phyloP scores from a whole-genome alignment of 2,113 vertebrate genomes.

The Mormoops blainvillei region DNA sequence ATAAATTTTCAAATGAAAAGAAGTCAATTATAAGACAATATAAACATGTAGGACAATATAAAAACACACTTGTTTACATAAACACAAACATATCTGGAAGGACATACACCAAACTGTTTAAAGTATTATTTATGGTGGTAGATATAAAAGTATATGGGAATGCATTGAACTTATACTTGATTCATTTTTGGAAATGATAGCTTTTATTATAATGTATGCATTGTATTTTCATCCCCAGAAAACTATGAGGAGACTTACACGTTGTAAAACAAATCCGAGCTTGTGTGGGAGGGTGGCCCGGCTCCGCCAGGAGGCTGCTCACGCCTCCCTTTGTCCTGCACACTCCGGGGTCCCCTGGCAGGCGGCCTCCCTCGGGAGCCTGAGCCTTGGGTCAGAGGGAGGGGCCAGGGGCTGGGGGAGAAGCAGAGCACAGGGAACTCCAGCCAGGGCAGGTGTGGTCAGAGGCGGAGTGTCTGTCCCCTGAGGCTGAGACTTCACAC shows the following conservation, averaged over 20 bases:
- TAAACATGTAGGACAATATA: not conserved
- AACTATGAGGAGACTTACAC: not conserved
- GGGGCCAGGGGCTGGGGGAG: not conserved
- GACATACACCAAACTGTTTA: not conserved
- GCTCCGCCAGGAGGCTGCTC: not conserved
- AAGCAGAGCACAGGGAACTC: not conserved
- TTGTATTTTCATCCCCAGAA: not conserved
- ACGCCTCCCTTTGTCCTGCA: not conserved
- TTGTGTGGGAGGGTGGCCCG: not conserved
- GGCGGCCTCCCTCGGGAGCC: not conserved
- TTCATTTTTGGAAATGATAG: not conserved
- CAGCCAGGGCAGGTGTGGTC: too few relatives aligned
- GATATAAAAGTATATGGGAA: not conserved
- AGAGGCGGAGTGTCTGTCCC: not conserved
- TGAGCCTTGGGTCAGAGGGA: not conserved
- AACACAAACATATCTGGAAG: not conserved
- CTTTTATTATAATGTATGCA: not conserved
- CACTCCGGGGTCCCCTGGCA: not conserved
- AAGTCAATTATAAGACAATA: not conserved
- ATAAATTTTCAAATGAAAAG: not conserved
- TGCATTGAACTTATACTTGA: not conserved
- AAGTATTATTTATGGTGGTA: not conserved
- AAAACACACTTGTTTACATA: not conserved
- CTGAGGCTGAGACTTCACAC: not conserved
- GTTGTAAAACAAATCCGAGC: not conserved